Evolutionary conservation across 2,113 vertebrate genomes (phyloP).

Genomic region (Pheucticus melanocephalus): DNA sequence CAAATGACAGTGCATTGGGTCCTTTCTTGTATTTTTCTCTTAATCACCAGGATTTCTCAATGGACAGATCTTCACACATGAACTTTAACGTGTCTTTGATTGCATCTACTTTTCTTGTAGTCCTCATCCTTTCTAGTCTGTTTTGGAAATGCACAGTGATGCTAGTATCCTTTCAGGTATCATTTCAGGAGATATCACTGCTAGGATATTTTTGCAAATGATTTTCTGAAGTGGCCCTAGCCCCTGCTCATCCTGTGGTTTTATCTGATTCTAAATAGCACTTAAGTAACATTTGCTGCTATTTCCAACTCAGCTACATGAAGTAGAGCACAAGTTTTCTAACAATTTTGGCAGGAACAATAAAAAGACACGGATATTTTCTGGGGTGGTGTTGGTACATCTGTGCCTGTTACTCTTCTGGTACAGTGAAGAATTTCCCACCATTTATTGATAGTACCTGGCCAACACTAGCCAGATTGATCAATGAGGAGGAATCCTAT

Average conservation of each 20-base stretch:
- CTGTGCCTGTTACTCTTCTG: neutral
- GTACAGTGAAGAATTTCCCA: neutral
- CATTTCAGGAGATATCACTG: neutral
- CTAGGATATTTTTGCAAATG: neutral
- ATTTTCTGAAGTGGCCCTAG: neutral
- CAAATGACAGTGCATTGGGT: neutral
- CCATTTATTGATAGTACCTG: neutral
- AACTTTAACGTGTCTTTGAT: neutral
- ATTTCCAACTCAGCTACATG: neutral
- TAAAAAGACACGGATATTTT: neutral
- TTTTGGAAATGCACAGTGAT: neutral
- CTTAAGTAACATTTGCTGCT: neutral
- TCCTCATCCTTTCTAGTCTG: neutral
- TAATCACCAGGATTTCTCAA: neutral
- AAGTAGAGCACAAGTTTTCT: neutral
- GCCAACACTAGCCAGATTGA: neutral
- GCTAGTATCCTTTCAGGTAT: neutral
- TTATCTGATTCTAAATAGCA: neutral
- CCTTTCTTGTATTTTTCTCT: neutral
- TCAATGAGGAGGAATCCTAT: neutral
- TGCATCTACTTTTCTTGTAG: neutral
- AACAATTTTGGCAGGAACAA: neutral
- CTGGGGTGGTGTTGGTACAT: neutral
- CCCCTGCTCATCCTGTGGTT: neutral
- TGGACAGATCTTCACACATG: neutral